Conservation (phyloP, 2,797 vertebrate species). For the Anniella stebbinsi region DNA sequence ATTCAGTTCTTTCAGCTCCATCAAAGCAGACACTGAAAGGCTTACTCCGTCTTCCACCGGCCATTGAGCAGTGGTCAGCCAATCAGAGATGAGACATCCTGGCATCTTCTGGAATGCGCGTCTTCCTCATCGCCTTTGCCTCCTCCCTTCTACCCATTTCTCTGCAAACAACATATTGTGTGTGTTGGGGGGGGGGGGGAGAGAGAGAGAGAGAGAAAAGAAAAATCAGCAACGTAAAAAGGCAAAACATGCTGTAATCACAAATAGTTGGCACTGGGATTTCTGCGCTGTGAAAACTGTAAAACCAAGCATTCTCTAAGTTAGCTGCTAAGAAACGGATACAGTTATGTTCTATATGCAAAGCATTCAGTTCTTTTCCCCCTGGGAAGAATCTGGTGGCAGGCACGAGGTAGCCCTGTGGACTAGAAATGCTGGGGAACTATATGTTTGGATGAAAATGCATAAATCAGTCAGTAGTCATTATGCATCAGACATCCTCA, state of each 20-base stretch:
- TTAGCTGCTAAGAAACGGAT: not conserved
- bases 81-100: slow-evolving; percentile 80
- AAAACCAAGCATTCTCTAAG: not conserved
- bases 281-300: slow-evolving; percentile 20
- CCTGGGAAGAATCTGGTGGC: not conserved
- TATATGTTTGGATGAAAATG: not conserved
- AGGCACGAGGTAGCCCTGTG: slow-evolving; percentile 32
- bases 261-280: slow-evolving; percentile 46
- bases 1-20: slow-evolving; percentile 76
- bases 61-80: slow-evolving; percentile 76
- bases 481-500: too few relatives aligned
- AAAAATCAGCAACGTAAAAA: slow-evolving; percentile 47
- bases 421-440: not conserved
- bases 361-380: slow-evolving; percentile 28
- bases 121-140: slow-evolving; percentile 64
- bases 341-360: slow-evolving; percentile 15
- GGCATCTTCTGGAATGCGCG: slow-evolving; percentile 77
- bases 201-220: not conserved
- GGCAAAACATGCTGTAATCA: slow-evolving; percentile 22
- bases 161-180: slow-evolving; percentile 42
- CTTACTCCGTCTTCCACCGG: slow-evolving; percentile 74
- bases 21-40: slow-evolving; percentile 73
- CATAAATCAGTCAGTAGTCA: not conserved
- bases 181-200: not conserved
- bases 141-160: slow-evolving; percentile 60